phyloP scores from a whole-genome alignment of 2,888 invertebrate species.

The Colletes collaris region DNA sequence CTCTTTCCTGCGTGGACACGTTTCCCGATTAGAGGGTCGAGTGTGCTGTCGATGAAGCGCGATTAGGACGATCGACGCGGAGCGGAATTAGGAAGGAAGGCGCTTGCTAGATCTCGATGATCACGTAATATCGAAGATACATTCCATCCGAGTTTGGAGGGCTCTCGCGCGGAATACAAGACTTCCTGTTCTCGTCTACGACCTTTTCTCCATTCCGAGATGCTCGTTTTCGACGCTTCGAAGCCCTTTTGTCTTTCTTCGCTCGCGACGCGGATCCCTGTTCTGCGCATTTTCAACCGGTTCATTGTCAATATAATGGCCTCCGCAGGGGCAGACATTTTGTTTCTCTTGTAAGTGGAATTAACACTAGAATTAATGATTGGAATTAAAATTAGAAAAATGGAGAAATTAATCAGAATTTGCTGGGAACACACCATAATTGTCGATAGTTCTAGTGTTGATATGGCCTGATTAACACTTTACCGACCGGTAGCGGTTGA shows the following conservation, averaged over 20 bases:
- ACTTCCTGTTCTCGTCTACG: slow-evolving; percentile 61
- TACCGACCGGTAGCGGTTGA: too few species aligned
- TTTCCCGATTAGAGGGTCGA: slow-evolving; percentile 1
- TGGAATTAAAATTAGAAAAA: too few species aligned
- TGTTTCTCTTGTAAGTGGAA: too few species aligned
- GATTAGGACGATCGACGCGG: neutral
- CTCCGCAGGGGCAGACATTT: too few species aligned
- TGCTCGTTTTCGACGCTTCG: neutral
- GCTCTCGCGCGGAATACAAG: slow-evolving; percentile 47
- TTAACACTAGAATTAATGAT: too few species aligned
- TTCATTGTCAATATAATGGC: too few species aligned
- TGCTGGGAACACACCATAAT: too few species aligned
- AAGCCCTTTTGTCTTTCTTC: neutral
- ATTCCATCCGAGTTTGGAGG: slow-evolving; percentile 65
- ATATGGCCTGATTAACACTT: too few species aligned
- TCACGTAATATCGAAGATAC: slow-evolving; percentile 58
- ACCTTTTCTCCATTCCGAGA: slow-evolving; percentile 9
- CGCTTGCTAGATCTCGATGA: slow-evolving; percentile 56
- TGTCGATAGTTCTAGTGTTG: too few species aligned
- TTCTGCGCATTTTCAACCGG: neutral
- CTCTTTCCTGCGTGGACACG: neutral
- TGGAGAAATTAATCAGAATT: too few species aligned
- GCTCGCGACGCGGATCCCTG: neutral
- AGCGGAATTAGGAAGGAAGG: neutral
- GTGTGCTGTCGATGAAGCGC: neutral